These are phyloP conservation scores for Marasmarcha lunaedactyla DNA, from an alignment of 2,888 invertebrate species.

Conservation along the genomic window DNA sequence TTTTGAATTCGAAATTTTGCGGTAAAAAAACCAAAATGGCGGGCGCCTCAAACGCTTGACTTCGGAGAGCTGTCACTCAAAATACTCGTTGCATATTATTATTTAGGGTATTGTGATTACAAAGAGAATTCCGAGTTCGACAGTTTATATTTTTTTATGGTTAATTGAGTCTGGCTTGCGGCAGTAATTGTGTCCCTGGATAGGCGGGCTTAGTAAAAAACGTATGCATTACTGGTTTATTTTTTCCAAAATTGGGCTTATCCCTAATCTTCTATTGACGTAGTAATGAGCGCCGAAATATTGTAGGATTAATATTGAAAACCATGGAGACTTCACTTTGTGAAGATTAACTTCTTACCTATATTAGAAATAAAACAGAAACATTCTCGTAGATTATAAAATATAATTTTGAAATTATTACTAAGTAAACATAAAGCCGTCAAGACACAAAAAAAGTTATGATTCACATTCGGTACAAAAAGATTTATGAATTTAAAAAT, in stretches of 20 bases:
- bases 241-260: conserved; percentile 55
- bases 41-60: conserved; percentile 29
- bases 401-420: no score
- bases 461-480: no score
- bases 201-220: conserved; percentile 43
- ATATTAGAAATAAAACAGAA: no score
- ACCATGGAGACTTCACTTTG: conserved; percentile 26
- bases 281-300: conserved; percentile 62
- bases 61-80: conserved; percentile 52
- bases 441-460: no score
- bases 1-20: conserved; percentile 26
- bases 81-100: conserved; percentile 45
- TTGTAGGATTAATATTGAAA: conserved; percentile 34
- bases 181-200: conserved; percentile 41
- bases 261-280: conserved; percentile 70
- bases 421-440: no score
- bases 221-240: conserved; percentile 36
- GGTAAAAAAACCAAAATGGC: conserved; percentile 21
- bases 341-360: not conserved
- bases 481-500: no score
- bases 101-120: conserved; percentile 43
- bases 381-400: no score
- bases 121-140: conserved; percentile 30
- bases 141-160: conserved; percentile 25
- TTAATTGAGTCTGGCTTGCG: conserved; percentile 47